These are phyloP conservation scores for Chelonus insularis DNA, from an alignment of 1,140 invertebrate species.

Conservation along the genomic window DNA sequence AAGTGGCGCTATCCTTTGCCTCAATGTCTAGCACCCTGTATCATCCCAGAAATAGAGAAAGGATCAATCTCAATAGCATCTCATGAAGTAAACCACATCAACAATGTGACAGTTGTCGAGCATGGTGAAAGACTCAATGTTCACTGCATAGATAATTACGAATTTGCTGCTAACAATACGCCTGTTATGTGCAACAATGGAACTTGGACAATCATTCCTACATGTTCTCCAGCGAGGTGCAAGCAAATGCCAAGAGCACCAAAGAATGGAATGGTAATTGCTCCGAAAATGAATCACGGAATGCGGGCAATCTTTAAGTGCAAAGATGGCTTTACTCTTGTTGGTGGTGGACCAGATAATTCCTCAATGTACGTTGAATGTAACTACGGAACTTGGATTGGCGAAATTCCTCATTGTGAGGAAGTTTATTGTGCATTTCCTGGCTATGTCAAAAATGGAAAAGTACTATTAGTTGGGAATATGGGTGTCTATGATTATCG, in stretches of 20 bases:
- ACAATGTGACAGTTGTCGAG: conserved; percentile 69
- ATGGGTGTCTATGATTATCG: conserved; percentile 97
- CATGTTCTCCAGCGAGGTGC: conserved; percentile 86
- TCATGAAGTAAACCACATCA: conserved; percentile 48
- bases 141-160: conserved; percentile 84
- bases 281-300: conserved; percentile 93
- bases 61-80: conserved; percentile 71
- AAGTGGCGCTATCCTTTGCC: conserved; percentile 92
- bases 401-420: conserved; percentile 79
- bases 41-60: conserved; percentile 84
- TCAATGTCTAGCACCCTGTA: conserved; percentile 88
- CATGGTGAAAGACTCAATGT: conserved; percentile 86
- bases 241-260: conserved; percentile 86
- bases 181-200: conserved; percentile 90
- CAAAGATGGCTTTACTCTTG: conserved; percentile 84
- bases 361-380: conserved; percentile 73
- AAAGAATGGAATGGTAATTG: conserved; percentile 91
- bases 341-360: conserved; percentile 63
- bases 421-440: conserved; percentile 95
- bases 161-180: conserved; percentile 75
- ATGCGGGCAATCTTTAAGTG: conserved; percentile 91
- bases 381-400: conserved; percentile 91
- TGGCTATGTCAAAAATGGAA: conserved; percentile 86
- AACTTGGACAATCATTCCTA: conserved; percentile 92
- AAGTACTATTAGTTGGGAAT: conserved; percentile 91